phyloP scores from a whole-genome alignment of 1,140 invertebrate species.

The Aphelenchoides avenae region DNA sequence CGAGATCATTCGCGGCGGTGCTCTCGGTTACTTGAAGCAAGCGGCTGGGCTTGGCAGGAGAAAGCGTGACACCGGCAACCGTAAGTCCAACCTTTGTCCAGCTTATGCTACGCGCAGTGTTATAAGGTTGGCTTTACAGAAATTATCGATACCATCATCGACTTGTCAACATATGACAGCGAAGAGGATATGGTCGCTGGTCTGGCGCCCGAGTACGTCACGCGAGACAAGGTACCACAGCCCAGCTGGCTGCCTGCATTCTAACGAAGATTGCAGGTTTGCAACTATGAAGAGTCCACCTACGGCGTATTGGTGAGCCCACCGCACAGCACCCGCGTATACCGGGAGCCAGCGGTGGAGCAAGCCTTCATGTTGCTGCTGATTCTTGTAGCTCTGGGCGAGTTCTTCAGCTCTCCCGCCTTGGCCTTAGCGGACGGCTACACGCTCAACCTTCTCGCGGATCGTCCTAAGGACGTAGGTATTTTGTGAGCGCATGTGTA shows the following conservation, averaged over 20 bases:
- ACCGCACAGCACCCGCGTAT: constrained; percentile 86
- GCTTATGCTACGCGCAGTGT: no score
- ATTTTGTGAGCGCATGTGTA: constrained; percentile 17
- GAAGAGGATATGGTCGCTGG: constrained; percentile 51
- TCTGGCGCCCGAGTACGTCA: constrained; percentile 53
- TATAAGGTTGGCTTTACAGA: constrained; percentile 30
- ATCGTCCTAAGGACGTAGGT: constrained; percentile 36
- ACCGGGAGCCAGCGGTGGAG: constrained; percentile 78
- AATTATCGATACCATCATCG: constrained; percentile 53
- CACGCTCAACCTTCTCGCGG: constrained; percentile 48
- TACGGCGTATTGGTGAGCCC: constrained; percentile 80
- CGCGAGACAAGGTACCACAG: constrained; percentile 64
- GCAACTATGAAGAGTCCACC: constrained; percentile 72
- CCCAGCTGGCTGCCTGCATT: neutral
- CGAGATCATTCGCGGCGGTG: constrained; percentile 49
- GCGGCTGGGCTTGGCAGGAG: constrained; percentile 46
- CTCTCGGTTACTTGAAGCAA: constrained; percentile 52
- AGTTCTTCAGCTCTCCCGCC: constrained; percentile 89
- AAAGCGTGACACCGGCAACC: constrained; percentile 33
- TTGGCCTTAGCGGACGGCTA: constrained; percentile 85
- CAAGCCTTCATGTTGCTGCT: constrained; percentile 91
- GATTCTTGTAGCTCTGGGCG: constrained; percentile 85
- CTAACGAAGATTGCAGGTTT: constrained; percentile 67
- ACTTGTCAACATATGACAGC: constrained; percentile 50
- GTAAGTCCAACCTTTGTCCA: constrained; percentile 24